Base-by-base conservation (phyloP, 2,888 invertebrate species). In the Eupithecia dodoneata region DNA sequence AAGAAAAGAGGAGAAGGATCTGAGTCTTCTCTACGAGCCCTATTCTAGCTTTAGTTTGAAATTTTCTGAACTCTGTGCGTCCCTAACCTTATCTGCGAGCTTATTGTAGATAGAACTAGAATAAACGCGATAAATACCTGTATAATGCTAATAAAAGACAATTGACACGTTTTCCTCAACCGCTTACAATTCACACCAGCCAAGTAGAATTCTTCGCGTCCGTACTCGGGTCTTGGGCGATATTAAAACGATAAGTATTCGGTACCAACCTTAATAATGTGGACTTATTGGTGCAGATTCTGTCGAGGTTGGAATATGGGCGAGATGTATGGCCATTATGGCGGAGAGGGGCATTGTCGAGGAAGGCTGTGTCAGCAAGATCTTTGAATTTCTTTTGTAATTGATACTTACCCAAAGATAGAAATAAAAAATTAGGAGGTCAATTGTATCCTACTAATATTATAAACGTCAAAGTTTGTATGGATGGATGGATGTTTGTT, bases 181-280 rank as follows among this genome's bases (percentile, higher is more conserved):
- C 15, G 49, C 74, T 74, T 30, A 3, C 77, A n/a, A 44, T 79
- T 78, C 75, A 74, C 18, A 65, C 80, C 76, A 74, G 30, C 12
- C 67, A 30, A 30, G 73, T n/a, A n/a, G 47, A 75, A 81, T 81
- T 79, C 79, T 80, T 69, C 41, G 66, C 77, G 63, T 75, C 70
- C 77, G 66, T 47, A 75, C 77, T 75, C 9, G 42, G n/a, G 12
- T 63, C 67, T 67, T 73, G 72, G 55, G 72, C 82, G 77, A 79
- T 82, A 82, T 82, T 82, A 82, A 82, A 82, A 82, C 81, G 80
- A 82, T 81, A 78, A 79, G 80, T 77, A 81, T 79, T 79, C 77
- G 75, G 75, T 76, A 66, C 73, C 47, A 74, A 74, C 80, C 77
- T 80, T 79, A 77, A 79, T 82, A 79, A 59, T 76, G 72, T 77